Conservation (phyloP, 92 coral and sea anemone species). For the Heliopora coerulea region DNA sequence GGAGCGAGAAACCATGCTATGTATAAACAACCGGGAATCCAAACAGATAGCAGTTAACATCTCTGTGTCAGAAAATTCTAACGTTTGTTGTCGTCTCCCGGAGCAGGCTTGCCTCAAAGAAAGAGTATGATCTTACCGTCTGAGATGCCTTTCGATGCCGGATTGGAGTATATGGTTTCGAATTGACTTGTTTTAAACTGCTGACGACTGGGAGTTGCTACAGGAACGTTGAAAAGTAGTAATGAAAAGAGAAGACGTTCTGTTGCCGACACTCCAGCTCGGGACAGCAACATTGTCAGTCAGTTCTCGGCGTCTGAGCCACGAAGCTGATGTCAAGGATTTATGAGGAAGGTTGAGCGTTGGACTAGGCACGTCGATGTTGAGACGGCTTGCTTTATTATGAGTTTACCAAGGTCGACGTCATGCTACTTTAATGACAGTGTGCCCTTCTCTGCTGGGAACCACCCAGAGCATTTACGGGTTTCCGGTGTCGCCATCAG, state of each 20-base stretch:
- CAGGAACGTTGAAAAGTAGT: neutral
- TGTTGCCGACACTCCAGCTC: neutral
- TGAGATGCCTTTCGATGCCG: too few relatives aligned
- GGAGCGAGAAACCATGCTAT: neutral
- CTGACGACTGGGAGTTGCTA: neutral
- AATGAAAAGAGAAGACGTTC: neutral
- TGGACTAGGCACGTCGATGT: neutral
- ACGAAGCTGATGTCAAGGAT: neutral
- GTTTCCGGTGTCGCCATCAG: conserved; percentile 4
- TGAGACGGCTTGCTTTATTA: neutral
- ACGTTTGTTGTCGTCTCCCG: too few relatives aligned
- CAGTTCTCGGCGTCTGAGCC: neutral
- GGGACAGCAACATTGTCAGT: neutral
- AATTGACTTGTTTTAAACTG: neutral
- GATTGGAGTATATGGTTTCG: neutral
- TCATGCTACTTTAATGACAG: conserved; percentile 13
- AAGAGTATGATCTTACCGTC: neutral
- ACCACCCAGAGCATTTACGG: conserved; percentile 17
- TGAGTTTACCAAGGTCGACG: conserved; percentile 1
- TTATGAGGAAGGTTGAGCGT: neutral
- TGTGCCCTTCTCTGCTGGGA: neutral
- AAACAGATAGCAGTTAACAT: neutral
- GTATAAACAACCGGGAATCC: conserved; percentile 8
- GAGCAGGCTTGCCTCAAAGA: neutral
- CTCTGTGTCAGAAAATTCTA: neutral